phyloP scores from a whole-genome alignment of 2,888 invertebrate genomes.

The Nymphalis polychloros region DNA sequence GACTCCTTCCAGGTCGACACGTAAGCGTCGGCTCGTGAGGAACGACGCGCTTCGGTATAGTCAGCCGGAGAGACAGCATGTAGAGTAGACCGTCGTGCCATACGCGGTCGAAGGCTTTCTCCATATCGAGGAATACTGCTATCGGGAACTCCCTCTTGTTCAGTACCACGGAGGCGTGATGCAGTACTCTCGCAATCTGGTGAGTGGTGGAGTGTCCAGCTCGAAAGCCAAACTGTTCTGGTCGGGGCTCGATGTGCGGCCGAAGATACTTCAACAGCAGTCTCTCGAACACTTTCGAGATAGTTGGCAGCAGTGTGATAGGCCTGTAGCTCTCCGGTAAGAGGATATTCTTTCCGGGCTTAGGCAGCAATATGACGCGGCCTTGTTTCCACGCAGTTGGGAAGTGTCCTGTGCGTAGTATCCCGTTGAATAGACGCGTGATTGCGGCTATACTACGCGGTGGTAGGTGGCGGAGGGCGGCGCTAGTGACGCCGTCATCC shows the following conservation, averaged over 20 bases:
- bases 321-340: slow-evolving; percentile 42
- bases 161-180: neutral
- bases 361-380: no score
- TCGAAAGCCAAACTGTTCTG: slow-evolving; percentile 8
- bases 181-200: neutral
- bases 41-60: slow-evolving; percentile 34
- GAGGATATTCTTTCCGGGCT: slow-evolving; percentile 30
- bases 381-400: no score
- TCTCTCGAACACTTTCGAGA: slow-evolving; percentile 46
- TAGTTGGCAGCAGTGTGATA: slow-evolving; percentile 32
- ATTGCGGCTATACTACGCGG: slow-evolving; percentile 13
- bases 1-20: slow-evolving; percentile 33
- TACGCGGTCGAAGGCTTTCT: slow-evolving; percentile 31
- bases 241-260: neutral
- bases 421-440: slow-evolving; percentile 3
- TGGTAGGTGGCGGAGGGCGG: slow-evolving; percentile 29
- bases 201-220: neutral
- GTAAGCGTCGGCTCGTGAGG: slow-evolving; percentile 34
- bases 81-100: slow-evolving; percentile 47
- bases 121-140: neutral
- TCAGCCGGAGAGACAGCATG: slow-evolving; percentile 36
- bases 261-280: neutral
- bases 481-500: slow-evolving; percentile 28
- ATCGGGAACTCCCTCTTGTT: neutral
- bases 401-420: no score